phyloP scores from a whole-genome alignment of 2,888 invertebrate species.

The Luperina testacea region DNA sequence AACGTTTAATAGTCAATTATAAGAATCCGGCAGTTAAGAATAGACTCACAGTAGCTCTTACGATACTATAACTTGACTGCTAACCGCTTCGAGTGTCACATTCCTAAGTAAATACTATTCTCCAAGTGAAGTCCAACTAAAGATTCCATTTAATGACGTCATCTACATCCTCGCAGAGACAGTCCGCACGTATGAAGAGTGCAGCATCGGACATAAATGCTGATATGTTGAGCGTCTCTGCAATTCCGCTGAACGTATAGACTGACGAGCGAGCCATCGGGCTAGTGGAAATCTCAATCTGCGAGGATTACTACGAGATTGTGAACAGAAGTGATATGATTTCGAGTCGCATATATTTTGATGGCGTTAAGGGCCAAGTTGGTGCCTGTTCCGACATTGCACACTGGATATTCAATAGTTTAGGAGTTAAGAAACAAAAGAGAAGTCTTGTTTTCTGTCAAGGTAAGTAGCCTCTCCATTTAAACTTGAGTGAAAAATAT shows the following conservation, averaged over 20 bases:
- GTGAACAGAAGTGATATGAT: background rate
- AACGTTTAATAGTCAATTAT: background rate
- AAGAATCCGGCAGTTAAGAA: background rate
- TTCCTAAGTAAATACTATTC: background rate
- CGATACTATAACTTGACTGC: background rate
- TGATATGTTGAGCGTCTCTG: constrained; percentile 35
- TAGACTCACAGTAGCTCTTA: background rate
- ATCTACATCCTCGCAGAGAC: background rate
- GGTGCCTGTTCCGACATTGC: background rate
- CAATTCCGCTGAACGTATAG: constrained; percentile 20
- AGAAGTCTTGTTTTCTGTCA: background rate
- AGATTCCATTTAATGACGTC: constrained; percentile 4
- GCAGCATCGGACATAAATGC: constrained; percentile 35
- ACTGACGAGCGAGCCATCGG: constrained; percentile 9
- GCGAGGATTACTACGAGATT: constrained; percentile 14
- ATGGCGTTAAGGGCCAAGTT: too few species aligned
- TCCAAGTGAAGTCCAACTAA: background rate
- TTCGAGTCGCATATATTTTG: constrained; percentile 17
- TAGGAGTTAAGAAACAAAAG: background rate
- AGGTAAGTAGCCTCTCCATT: background rate
- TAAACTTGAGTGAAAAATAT: background rate
- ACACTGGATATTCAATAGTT: background rate
- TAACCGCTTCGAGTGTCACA: background rate
- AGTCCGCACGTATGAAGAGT: constrained; percentile 32
- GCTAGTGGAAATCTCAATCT: constrained; percentile 17